A percentile compares a stretch with the other conserved stretches of the same genome.
These are phyloP conservation scores for Candidula unifasciata DNA, from an alignment of 2,888 invertebrate species.

Conservation along the genomic window DNA sequence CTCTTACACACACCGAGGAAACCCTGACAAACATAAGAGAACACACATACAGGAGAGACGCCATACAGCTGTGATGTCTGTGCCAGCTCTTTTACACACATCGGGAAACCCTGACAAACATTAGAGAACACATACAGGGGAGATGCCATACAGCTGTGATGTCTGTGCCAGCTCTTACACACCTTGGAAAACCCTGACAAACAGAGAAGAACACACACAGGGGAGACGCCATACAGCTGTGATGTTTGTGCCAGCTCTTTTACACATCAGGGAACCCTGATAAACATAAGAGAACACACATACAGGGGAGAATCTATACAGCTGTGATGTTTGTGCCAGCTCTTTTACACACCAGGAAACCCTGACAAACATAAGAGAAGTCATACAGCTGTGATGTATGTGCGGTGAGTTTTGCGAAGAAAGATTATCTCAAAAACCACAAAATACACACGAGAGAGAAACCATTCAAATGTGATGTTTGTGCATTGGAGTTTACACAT, in stretches of 20 bases:
- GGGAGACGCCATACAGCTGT: not conserved
- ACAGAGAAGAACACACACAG: not conserved
- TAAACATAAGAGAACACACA: not conserved
- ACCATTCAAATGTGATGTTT: constrained; percentile 21
- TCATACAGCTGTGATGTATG: constrained; percentile 13
- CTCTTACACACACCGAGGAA: no score
- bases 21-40: not conserved
- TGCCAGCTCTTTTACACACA: not conserved
- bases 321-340: not conserved
- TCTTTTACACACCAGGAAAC: not conserved
- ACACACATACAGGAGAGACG: constrained; percentile 24
- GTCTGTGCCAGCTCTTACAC: not conserved
- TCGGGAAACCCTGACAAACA: not conserved
- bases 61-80: constrained; percentile 18
- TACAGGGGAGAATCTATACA: not conserved
- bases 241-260: not conserved
- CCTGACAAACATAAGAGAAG: not conserved
- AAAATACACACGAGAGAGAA: constrained; percentile 9
- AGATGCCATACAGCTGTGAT: constrained; percentile 12
- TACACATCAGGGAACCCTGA: not conserved
- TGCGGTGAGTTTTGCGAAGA: not conserved
- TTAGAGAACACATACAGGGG: constrained; percentile 16
- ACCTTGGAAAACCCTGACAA: not conserved
- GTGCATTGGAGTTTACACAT: not conserved
- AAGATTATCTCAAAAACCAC: not conserved